phyloP scores from a whole-genome alignment of 1,140 invertebrate species.

The Papilio machaon region DNA sequence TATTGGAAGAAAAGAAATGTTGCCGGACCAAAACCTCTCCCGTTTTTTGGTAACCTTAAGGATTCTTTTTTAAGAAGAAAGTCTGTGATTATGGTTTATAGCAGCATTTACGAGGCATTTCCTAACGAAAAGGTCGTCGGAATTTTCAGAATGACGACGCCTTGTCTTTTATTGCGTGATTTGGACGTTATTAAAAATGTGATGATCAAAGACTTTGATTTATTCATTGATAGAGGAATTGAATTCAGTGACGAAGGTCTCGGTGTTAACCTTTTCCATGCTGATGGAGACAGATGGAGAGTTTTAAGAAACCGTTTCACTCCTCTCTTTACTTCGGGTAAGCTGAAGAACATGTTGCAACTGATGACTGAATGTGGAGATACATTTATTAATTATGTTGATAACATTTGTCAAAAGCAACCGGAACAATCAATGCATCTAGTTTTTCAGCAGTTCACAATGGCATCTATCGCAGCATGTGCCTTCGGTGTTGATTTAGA shows the following conservation, averaged over 20 bases:
- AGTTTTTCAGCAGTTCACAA: slow-evolving; percentile 68
- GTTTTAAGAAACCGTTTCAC: slow-evolving; percentile 80
- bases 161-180: slow-evolving; percentile 81
- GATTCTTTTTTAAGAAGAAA: slow-evolving; percentile 46
- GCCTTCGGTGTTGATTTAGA: slow-evolving; percentile 84
- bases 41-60: slow-evolving; percentile 51
- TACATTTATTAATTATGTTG: slow-evolving; percentile 59
- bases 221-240: slow-evolving; percentile 79
- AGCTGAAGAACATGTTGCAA: slow-evolving; percentile 83
- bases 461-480: slow-evolving; percentile 80
- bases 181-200: slow-evolving; percentile 84
- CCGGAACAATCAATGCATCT: slow-evolving; percentile 70
- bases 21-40: slow-evolving; percentile 42
- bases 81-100: slow-evolving; percentile 44
- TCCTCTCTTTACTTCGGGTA: slow-evolving; percentile 83
- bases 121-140: slow-evolving; percentile 63
- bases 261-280: slow-evolving; percentile 71
- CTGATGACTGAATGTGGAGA: slow-evolving; percentile 63
- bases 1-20: slow-evolving; percentile 53
- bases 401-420: slow-evolving; percentile 41
- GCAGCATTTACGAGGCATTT: slow-evolving; percentile 52
- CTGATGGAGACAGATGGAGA: slow-evolving; percentile 82
- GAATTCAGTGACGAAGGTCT: slow-evolving; percentile 80
- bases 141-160: slow-evolving; percentile 46
- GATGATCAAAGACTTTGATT: slow-evolving; percentile 83